Conservation (phyloP, 2,888 invertebrate species). For the Miltochrista miniata region DNA sequence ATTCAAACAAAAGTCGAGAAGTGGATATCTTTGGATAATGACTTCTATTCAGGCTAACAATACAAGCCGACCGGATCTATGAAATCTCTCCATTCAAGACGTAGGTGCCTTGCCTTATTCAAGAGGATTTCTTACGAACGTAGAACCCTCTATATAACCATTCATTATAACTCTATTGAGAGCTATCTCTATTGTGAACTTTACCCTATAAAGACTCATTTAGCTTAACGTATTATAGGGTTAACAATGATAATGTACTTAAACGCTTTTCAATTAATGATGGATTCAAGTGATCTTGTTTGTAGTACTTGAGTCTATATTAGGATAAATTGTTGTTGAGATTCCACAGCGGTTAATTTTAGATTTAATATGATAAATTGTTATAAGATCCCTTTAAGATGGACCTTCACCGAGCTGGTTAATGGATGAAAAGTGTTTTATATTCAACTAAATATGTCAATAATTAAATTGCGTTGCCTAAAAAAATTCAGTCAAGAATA, state of each 20-base stretch:
- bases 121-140: slow-evolving; percentile 60
- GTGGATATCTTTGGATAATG: slow-evolving; percentile 62
- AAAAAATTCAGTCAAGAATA: too few relatives aligned
- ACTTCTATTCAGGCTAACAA: slow-evolving; percentile 68
- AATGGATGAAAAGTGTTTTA: too few relatives aligned
- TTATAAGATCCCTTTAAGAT: too few relatives aligned
- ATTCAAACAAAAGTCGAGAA: slow-evolving; percentile 50
- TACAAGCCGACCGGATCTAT: slow-evolving; percentile 62
- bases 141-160: slow-evolving; percentile 69
- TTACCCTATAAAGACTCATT: slow-evolving; percentile 67
- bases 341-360: not conserved
- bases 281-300: not conserved
- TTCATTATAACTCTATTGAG: slow-evolving; percentile 75
- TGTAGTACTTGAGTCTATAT: too few relatives aligned
- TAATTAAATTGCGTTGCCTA: too few relatives aligned
- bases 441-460: too few relatives aligned
- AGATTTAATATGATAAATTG: not conserved
- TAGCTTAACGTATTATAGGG: slow-evolving; percentile 53
- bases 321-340: not conserved
- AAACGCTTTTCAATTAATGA: slow-evolving; percentile 48
- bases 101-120: slow-evolving; percentile 71
- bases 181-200: slow-evolving; percentile 64
- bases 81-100: slow-evolving; percentile 65
- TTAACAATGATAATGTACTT: slow-evolving; percentile 47
- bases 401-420: too few relatives aligned